Base-by-base conservation (phyloP, 1,140 invertebrate genomes). In the Drosophila tsacasi region DNA sequence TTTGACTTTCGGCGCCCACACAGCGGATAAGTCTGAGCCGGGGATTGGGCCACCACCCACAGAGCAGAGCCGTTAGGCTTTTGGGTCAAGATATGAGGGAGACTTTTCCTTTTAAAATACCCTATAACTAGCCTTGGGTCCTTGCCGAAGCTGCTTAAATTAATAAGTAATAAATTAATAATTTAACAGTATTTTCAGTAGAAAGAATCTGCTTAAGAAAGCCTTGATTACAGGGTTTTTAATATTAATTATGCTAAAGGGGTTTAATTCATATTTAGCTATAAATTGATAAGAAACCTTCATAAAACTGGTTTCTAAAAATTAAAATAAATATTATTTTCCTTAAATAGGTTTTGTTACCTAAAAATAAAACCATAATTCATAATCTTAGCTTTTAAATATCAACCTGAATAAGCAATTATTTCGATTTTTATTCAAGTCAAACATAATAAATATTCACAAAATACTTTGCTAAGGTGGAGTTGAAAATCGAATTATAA, bases 71-170 rank as follows among this genome's bases (percentile, higher is more conserved):
- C 42, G 39, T 40, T 44, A 52, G 63, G 46, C 63, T 77, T 76
- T 79, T 75, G 60, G 79, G 76, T 83, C 77, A 83, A 74, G 59
- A 57, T 81, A 52, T 39, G 58, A 37, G 60, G 66, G 37, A 39
- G 21, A 79, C 83, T 68, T 86, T 86, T 86, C 65, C 68, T 75
- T 84, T 89, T 65, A 1, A 13, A 19, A 79, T 79, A 72, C 76
- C 21, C 76, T 79, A 19, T 7, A n/a, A 25, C 2, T 2, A 15
- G 19, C 1, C 2, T 25, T n/a, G 2, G 23, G 12, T 8, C 8
- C 1, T n/a, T 6, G 7, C n/a, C 3, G 10, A n/a, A 23, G 5
- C 0, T 17, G 32, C 0, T 57, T 3, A 2, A 13, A n/a, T n/a
- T 17, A 23, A 39, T 23, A 37, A n/a, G 9, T 23, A 23, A 17